phyloP scores from a whole-genome alignment of 2,888 invertebrate genomes.

The Apamea anceps region DNA sequence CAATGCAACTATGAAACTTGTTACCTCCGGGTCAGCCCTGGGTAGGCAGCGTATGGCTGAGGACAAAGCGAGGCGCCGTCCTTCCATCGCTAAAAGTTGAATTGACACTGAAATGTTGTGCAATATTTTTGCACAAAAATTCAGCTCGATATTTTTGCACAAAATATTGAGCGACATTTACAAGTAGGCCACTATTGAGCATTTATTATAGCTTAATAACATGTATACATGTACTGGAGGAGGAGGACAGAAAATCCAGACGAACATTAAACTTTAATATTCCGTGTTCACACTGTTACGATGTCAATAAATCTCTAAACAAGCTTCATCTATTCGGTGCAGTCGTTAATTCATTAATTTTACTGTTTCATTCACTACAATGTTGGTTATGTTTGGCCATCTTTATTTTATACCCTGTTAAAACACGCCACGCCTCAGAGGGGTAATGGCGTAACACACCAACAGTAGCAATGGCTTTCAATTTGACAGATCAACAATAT shows the following conservation, averaged over 20 bases:
- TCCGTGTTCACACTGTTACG: background rate
- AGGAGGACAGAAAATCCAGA: background rate
- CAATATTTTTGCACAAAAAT: too few relatives aligned
- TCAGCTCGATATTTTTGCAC: too few relatives aligned
- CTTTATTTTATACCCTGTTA: background rate
- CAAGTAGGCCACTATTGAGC: too few relatives aligned
- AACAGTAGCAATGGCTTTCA: too few relatives aligned
- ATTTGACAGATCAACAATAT: too few relatives aligned
- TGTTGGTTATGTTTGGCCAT: background rate
- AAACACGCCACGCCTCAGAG: background rate
- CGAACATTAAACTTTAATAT: constrained; percentile 13
- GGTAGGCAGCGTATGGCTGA: too few relatives aligned
- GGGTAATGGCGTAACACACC: background rate
- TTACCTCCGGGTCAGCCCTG: too few relatives aligned
- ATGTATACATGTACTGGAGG: background rate
- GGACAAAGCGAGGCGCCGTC: too few relatives aligned
- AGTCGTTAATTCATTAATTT: constrained; percentile 37
- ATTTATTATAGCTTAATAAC: background rate
- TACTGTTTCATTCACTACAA: constrained; percentile 10
- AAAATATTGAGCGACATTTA: too few relatives aligned
- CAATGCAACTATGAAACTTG: too few relatives aligned
- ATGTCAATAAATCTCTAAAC: constrained; percentile 11
- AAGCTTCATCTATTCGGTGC: constrained; percentile 4
- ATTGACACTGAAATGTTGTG: too few relatives aligned
- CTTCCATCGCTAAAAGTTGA: too few relatives aligned